Percentiles rank a stretch among this genome's conserved stretches.
phyloP scores from a whole-genome alignment of 2,888 invertebrate genomes.

The Spisula subtruncata region DNA sequence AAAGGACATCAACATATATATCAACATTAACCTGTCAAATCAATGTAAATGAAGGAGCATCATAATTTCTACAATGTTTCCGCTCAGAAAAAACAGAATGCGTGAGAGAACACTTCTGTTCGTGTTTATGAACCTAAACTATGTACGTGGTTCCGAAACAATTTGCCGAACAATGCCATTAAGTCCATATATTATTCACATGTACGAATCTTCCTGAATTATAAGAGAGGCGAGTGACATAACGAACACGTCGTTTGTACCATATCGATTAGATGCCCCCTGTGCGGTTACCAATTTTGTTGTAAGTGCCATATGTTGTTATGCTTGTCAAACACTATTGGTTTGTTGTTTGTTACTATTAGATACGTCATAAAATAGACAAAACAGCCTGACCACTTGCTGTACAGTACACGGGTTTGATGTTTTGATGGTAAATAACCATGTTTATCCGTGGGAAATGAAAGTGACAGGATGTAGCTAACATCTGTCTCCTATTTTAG shows the following conservation, averaged over 20 bases:
- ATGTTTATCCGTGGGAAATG: background rate
- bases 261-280: constrained; percentile 32
- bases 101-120: too few species aligned
- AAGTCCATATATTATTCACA: too few species aligned
- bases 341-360: constrained; percentile 18
- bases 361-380: constrained; percentile 34
- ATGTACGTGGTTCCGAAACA: too few species aligned
- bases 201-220: too few species aligned
- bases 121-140: too few species aligned
- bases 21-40: too few species aligned
- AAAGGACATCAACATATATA: too few species aligned
- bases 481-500: background rate
- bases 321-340: constrained; percentile 29
- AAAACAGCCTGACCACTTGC: constrained; percentile 22
- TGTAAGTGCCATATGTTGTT: constrained; percentile 31
- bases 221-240: too few species aligned
- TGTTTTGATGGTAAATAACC: background rate
- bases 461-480: background rate
- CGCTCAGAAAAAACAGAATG: too few species aligned
- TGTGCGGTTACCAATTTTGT: constrained; percentile 24
- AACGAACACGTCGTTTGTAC: background rate
- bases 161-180: too few species aligned
- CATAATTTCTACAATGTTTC: too few species aligned
- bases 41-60: too few species aligned
- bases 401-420: background rate